Base-by-base conservation (phyloP, 2,797 vertebrate genomes). In the Cyprinella venusta region DNA sequence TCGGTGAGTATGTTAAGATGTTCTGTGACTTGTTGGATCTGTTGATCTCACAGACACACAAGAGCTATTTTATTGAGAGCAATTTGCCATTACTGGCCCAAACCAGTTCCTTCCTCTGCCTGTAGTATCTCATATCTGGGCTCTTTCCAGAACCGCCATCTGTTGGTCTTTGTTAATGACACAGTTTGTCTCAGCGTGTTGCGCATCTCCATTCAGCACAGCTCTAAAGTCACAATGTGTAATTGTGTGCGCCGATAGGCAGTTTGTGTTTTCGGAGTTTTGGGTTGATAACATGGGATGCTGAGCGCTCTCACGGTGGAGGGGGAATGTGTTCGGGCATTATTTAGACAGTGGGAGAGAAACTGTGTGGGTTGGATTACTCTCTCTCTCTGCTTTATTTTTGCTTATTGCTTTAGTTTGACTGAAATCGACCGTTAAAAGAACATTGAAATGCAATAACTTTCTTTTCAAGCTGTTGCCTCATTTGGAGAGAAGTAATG, bases 111-210 rank as follows among this genome's bases (percentile, higher is more conserved):
- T 86, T 70, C 12, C 86, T 74, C 67, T 81, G 84, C 82, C 76
- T 82, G 83, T 84, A 85, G 87, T 80, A 82, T 79, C 76, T 81
- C 56, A 76, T 82, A 84, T 87, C 85, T 85, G 87, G 81, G 80
- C 56, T 86, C 24, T 84, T 87, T 88, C 89, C 89, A 89, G 79
- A 78, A 70, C 76, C 65, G 81, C 88, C 87, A 87, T 91, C 89
- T 91, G 89, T 84, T 88, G 81, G 81, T 85, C 85, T 88, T 86
- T 86, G 87, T 88, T 90, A 90, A 91, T 90, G 88, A 88, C 85
- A 90, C 79, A 84, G 84, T 85, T 85, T 75, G 72, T 84, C 82
- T 21, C 71, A 24, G 81, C 70, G 69, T 86, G 82, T 81, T 85
- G 82, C 38, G 52, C 74, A 74, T 84, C 67, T 82, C 67, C n/a